Conservation (phyloP, 2,888 invertebrate genomes). For the Yponomeuta evonymella region DNA sequence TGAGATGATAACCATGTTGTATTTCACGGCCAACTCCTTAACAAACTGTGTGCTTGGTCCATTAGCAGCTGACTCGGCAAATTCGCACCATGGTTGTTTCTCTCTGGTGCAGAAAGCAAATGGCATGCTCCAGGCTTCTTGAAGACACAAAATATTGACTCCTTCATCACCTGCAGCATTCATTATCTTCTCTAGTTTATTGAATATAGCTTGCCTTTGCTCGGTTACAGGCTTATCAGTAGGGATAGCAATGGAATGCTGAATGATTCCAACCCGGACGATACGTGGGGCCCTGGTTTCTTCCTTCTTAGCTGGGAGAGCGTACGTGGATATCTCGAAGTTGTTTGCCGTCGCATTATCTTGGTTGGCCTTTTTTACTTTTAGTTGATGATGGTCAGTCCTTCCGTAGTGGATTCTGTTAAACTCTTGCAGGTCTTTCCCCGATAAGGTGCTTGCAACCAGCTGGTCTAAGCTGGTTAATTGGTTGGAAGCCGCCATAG, state of each 20-base stretch:
- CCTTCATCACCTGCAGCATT: slow-evolving; percentile 84
- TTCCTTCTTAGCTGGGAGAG: slow-evolving; percentile 81
- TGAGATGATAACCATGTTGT: slow-evolving; percentile 96
- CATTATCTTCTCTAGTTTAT: slow-evolving; percentile 84
- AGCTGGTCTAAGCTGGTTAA: slow-evolving; percentile 52
- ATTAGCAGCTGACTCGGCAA: slow-evolving; percentile 91
- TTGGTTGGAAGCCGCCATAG: slow-evolving; percentile 43
- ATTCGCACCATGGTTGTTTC: slow-evolving; percentile 97
- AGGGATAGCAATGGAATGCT: slow-evolving; percentile 86
- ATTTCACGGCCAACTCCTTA: slow-evolving; percentile 83
- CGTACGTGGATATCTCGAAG: slow-evolving; percentile 87
- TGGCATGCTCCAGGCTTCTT: slow-evolving; percentile 99
- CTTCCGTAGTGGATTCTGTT: slow-evolving; percentile 88
- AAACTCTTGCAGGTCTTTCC: slow-evolving; percentile 78
- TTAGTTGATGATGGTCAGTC: slow-evolving; percentile 69
- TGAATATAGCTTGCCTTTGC: slow-evolving; percentile 87
- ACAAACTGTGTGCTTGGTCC: slow-evolving; percentile 92
- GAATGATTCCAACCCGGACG: slow-evolving; percentile 90
- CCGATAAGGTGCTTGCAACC: slow-evolving; percentile 38
- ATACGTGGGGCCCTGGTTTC: slow-evolving; percentile 81
- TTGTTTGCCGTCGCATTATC: slow-evolving; percentile 68
- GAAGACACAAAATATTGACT: slow-evolving; percentile 94
- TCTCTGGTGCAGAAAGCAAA: slow-evolving; percentile 99
- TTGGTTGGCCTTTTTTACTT: slow-evolving; percentile 64
- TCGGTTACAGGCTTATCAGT: slow-evolving; percentile 84